Evolutionary conservation across 2,888 invertebrate species (phyloP).

Genomic region (Pandemis corylana): DNA sequence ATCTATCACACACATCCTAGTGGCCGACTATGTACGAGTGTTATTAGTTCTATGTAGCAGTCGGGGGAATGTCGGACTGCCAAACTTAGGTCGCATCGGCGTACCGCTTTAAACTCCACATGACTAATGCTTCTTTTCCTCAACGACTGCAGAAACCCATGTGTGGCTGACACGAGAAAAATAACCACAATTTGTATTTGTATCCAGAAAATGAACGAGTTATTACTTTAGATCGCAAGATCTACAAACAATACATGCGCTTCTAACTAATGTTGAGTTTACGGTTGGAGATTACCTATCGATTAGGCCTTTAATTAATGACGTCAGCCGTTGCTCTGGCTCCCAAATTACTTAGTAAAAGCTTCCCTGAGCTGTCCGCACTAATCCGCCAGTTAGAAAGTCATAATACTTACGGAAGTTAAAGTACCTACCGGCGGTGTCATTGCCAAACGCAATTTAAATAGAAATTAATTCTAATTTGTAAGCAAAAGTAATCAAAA

Average conservation of each 20-base stretch:
- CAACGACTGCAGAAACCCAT: not conserved
- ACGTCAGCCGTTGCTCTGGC: not conserved
- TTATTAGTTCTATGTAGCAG: slow-evolving; percentile 32
- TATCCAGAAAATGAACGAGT: not conserved
- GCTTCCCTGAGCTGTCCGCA: not conserved
- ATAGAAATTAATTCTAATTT: not conserved
- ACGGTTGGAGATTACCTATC: not conserved
- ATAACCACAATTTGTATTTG: slow-evolving; percentile 1
- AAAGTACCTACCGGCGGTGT: not conserved
- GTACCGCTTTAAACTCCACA: not conserved
- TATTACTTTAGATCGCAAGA: too few species aligned
- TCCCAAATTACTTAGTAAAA: slow-evolving; percentile 1
- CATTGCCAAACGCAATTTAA: not conserved
- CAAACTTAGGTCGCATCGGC: slow-evolving; percentile 9
- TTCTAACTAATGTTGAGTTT: not conserved
- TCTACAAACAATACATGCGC: not conserved
- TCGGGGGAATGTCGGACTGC: slow-evolving; percentile 8
- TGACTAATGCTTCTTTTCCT: slow-evolving; percentile 10
- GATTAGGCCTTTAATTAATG: not conserved
- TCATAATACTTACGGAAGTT: slow-evolving; percentile 1
- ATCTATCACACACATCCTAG: slow-evolving; percentile 40
- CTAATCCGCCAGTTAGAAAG: slow-evolving; percentile 8
- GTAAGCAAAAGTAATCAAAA: not conserved
- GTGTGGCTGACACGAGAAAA: not conserved
- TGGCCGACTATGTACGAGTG: slow-evolving; percentile 30